Evolutionary conservation across 2,888 invertebrate genomes (phyloP).

Genomic region (Colletes collaris): DNA sequence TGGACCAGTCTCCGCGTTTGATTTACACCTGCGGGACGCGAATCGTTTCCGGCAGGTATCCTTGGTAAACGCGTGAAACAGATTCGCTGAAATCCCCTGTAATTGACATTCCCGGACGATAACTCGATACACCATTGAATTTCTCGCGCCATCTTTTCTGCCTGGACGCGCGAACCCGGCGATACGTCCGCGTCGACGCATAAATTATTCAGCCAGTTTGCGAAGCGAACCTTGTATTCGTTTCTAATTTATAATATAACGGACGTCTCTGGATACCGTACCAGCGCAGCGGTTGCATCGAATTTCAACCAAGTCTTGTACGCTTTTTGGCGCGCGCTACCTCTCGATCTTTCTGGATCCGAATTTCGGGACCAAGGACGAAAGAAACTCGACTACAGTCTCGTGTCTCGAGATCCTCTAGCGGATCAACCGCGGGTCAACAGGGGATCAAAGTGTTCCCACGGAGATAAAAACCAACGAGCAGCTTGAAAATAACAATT

Average conservation of each 20-base stretch:
- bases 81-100: background rate
- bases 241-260: constrained; percentile 53
- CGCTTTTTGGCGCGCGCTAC: no score
- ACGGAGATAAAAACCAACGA: constrained; percentile 45
- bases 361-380: no score
- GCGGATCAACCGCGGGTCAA: background rate
- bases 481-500: constrained; percentile 18
- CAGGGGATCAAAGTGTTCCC: constrained; percentile 34
- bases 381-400: no score
- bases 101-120: constrained; percentile 22
- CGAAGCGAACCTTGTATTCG: constrained; percentile 43
- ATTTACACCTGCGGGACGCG: constrained; percentile 8
- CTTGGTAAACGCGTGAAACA: background rate
- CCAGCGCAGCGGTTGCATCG: constrained; percentile 5
- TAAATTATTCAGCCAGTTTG: constrained; percentile 48
- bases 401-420: background rate
- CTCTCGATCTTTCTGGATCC: no score
- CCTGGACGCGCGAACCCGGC: background rate
- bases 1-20: constrained; percentile 16
- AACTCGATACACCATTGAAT: background rate
- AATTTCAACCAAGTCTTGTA: constrained; percentile 5
- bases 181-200: constrained; percentile 16
- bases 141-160: background rate
- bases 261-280: constrained; percentile 31
- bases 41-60: constrained; percentile 6